phyloP scores from a whole-genome alignment of 2,888 invertebrate species.

The Tenthredo amoena region DNA sequence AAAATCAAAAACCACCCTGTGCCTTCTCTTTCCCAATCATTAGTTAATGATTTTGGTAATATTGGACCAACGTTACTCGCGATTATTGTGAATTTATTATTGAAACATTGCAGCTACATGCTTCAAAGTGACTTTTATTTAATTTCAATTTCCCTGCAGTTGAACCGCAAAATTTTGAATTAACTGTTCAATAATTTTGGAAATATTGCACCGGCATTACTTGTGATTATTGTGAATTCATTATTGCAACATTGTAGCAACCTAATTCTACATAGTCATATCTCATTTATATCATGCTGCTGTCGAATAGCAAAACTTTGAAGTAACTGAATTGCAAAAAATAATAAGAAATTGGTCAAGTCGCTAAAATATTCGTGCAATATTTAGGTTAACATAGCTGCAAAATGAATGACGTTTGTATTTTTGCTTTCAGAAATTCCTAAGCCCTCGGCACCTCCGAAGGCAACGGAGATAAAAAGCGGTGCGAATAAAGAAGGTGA shows the following conservation, averaged over 20 bases:
- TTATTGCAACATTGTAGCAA: neutral
- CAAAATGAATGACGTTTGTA: neutral
- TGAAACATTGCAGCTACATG: no score
- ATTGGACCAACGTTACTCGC: neutral
- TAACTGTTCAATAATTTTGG: no score
- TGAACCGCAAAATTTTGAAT: no score
- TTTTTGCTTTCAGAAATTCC: slow-evolving; percentile 87
- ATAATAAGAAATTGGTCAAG: neutral
- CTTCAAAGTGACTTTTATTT: no score
- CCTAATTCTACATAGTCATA: neutral
- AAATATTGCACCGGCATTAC: neutral
- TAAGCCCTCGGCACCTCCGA: slow-evolving; percentile 91
- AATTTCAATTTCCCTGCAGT: no score
- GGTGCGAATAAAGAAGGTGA: slow-evolving; percentile 88
- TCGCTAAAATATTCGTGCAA: neutral
- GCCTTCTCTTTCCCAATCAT: neutral
- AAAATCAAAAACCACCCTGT: neutral
- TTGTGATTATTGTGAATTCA: neutral
- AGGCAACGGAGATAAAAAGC: slow-evolving; percentile 90
- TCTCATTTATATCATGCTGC: neutral
- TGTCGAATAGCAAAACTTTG: no score
- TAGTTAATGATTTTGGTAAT: neutral
- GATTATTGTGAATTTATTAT: neutral
- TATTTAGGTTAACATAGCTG: neutral
- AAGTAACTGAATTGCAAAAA: neutral